Evolutionary conservation across 2,888 invertebrate species (phyloP).

Genomic region (Leptinotarsa tumamoca): DNA sequence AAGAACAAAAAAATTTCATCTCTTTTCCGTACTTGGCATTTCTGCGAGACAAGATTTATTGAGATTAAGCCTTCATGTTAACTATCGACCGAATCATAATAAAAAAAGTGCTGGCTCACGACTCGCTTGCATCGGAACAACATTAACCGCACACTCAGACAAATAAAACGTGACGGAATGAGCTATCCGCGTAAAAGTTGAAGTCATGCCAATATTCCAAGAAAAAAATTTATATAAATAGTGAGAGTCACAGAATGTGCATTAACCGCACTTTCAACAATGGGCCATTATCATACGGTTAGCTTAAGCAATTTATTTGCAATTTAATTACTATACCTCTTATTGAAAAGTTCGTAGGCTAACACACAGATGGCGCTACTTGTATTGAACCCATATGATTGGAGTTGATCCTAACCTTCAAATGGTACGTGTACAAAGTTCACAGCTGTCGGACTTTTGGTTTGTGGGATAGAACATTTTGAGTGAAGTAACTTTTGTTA

Average conservation of each 20-base stretch:
- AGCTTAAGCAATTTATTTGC: no score
- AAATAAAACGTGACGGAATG: constrained; percentile 21
- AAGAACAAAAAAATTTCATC: not conserved
- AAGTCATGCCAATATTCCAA: constrained; percentile 1
- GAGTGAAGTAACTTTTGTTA: no score
- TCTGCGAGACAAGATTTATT: constrained; percentile 2
- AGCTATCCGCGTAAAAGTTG: constrained; percentile 8
- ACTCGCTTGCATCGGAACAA: constrained; percentile 8
- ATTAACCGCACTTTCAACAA: no score
- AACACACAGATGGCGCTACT: no score
- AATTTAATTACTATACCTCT: no score
- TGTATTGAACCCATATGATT: no score
- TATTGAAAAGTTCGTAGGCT: no score
- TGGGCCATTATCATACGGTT: no score
- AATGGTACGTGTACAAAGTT: no score
- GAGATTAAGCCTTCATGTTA: constrained; percentile 3
- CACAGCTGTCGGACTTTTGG: no score
- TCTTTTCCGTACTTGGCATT: constrained; percentile 2
- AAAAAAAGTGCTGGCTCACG: constrained; percentile 15
- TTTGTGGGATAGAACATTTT: no score
- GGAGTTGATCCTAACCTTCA: no score
- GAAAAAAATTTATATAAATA: constrained; percentile 1
- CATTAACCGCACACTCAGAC: constrained; percentile 17
- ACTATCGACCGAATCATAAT: constrained; percentile 2
- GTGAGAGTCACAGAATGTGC: not conserved